These are phyloP conservation scores for Actinostola sp. DNA, from an alignment of 92 coral and sea anemone species.

Conservation along the genomic window DNA sequence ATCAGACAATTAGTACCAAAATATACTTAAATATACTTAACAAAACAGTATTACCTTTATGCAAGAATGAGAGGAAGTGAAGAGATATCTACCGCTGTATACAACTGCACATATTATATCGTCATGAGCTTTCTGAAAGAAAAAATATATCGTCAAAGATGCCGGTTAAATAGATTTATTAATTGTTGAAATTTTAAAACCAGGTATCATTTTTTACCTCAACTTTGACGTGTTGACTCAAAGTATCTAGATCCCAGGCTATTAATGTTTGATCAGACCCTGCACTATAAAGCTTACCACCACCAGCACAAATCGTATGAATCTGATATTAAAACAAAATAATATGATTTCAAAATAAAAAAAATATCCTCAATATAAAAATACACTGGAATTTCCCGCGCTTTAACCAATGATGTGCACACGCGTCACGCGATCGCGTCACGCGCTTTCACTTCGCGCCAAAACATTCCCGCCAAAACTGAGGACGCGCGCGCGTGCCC, in stretches of 20 bases:
- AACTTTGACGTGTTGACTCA: conserved; percentile 78
- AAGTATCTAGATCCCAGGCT: conserved; percentile 89
- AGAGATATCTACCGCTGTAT: conserved; percentile 88
- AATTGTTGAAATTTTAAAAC: too few relatives aligned
- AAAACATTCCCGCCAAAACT: conserved; percentile 5
- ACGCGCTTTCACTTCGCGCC: not conserved
- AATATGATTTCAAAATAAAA: not conserved
- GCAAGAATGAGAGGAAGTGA: conserved; percentile 94
- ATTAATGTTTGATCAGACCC: conserved; percentile 93
- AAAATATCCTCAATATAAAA: not conserved
- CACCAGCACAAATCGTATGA: conserved; percentile 89
- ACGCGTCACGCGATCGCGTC: conserved; percentile 1
- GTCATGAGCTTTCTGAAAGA: conserved; percentile 91
- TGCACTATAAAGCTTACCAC: conserved; percentile 93
- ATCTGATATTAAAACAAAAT: conserved; percentile 51
- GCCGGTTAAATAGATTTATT: too few relatives aligned
- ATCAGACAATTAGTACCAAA: not conserved
- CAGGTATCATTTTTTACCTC: too few relatives aligned
- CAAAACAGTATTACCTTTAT: conserved; percentile 70
- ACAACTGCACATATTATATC: conserved; percentile 93
- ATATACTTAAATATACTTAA: not conserved
- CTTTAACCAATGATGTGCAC: not conserved
- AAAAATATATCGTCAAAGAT: too few relatives aligned
- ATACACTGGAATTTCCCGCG: not conserved
- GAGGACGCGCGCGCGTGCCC: not conserved